Percentiles rank a stretch among this genome's conserved stretches.
Conservation (phyloP, 2,888 invertebrate species). For the Nysson spinosus region DNA sequence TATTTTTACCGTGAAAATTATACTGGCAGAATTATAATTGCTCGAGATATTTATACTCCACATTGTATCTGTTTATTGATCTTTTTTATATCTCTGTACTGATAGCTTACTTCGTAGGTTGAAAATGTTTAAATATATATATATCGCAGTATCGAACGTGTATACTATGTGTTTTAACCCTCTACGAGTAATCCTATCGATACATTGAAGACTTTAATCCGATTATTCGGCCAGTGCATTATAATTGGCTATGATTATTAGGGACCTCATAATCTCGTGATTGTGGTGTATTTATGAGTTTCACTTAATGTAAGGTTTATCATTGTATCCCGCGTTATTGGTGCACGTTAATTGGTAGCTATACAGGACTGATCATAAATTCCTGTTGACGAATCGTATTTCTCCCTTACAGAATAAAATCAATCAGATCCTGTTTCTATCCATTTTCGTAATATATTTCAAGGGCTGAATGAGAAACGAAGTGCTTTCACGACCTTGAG, state of each 20-base stretch:
- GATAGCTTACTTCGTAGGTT: too few species aligned
- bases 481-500: constrained; percentile 20
- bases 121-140: neutral
- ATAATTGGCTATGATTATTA: constrained; percentile 66
- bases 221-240: constrained; percentile 63
- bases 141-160: too few species aligned
- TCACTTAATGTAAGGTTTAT: neutral
- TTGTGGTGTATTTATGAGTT: constrained; percentile 19
- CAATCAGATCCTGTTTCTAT: too few species aligned
- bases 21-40: too few species aligned
- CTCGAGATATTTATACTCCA: too few species aligned
- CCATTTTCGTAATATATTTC: neutral
- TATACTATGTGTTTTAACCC: constrained; percentile 51
- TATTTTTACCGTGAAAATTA: too few species aligned
- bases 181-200: constrained; percentile 64
- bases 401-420: too few species aligned
- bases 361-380: too few species aligned
- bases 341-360: constrained; percentile 1
- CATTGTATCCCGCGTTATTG: neutral
- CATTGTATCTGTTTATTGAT: too few species aligned
- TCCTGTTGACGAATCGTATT: too few species aligned
- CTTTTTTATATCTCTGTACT: too few species aligned
- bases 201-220: constrained; percentile 65
- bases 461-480: constrained; percentile 14
- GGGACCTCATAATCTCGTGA: constrained; percentile 38